A percentile compares a stretch with the other conserved stretches of the same genome.
Evolutionary conservation across 1,140 invertebrate species (phyloP).

Genomic region (Homalodisca vitripennis): DNA sequence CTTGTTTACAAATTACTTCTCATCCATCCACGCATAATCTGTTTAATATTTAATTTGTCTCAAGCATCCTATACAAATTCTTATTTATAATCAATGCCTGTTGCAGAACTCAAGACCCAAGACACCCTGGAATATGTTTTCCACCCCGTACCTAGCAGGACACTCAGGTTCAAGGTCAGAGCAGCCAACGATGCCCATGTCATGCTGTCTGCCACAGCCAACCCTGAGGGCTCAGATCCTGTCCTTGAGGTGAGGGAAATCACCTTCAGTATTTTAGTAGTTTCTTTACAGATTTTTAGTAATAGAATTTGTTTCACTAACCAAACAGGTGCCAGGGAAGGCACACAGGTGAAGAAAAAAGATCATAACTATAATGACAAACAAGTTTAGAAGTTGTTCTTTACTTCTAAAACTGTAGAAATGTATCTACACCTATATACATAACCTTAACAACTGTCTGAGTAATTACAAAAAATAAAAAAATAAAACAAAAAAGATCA

Average conservation of each 20-base stretch:
- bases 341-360: too few species aligned
- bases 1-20: background rate
- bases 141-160: constrained; percentile 63
- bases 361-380: too few species aligned
- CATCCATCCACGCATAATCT: background rate
- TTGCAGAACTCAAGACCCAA: constrained; percentile 22
- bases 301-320: too few species aligned
- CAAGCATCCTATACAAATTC: background rate
- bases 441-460: too few species aligned
- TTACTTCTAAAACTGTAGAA: too few species aligned
- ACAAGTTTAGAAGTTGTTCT: too few species aligned
- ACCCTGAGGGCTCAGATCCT: constrained; percentile 63
- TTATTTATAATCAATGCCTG: background rate
- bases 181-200: constrained; percentile 78
- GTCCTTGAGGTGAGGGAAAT: constrained; percentile 76
- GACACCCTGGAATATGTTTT: constrained; percentile 64
- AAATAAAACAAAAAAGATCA: too few species aligned
- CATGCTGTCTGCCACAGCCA: constrained; percentile 59
- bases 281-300: too few species aligned
- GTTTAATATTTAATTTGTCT: background rate
- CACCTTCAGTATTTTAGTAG: too few species aligned
- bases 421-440: too few species aligned
- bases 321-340: too few species aligned
- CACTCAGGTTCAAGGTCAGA: constrained; percentile 71
- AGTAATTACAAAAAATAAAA: too few species aligned